Evolutionary conservation across 2,797 vertebrate genomes (phyloP), one percentile per base, ranked within the genome.

Genomic region (Oreonectes daqikongensis): DNA sequence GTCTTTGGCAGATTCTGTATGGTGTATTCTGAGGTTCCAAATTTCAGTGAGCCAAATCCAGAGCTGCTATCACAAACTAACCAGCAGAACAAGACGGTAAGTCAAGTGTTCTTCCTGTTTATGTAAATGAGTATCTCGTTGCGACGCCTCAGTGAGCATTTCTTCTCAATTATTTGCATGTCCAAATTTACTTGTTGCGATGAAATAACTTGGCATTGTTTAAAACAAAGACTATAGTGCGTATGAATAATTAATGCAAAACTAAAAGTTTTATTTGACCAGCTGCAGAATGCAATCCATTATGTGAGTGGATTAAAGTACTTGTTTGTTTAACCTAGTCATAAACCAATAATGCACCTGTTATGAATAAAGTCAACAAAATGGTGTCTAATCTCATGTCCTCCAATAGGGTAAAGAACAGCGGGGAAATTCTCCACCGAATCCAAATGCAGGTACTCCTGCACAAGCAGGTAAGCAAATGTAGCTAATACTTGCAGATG

Each of bases 11-110:
- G 98, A 86, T 99, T 99, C 90, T 99, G 98, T 86, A 99, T 99
- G 98, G 97, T 99, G 26, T 99, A 98, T 86, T 99, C 98, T 46
- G 98, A 99, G 92, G 94, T 98, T 87, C 98, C 98, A 86, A 99
- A 99, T 90, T 99, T 99, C 90, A 99, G 98, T 44, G 98, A 99
- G 81, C 96, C 97, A 87, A 99, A 97, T 87, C 92, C 91, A 0
- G 97, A 99, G 52, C 92, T 96, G 84, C 6, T 93, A 20, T 82
- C 91, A 81, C 96, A 95, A 86, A 65, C 84, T n/a, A 94, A 91
- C 85, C 91, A 91, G 85, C 92, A 93, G 79, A 97, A 92, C 89
- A 98, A 97, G 91, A 90, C 89, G 91, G 97, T 99, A 93, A 91
- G 94, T 92, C 85, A 12, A 24, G 4, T 40, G 38, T 18, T 24